These are phyloP conservation scores for Tautogolabrus adspersus DNA, from an alignment of 2,113 vertebrate species.

Conservation along the genomic window DNA sequence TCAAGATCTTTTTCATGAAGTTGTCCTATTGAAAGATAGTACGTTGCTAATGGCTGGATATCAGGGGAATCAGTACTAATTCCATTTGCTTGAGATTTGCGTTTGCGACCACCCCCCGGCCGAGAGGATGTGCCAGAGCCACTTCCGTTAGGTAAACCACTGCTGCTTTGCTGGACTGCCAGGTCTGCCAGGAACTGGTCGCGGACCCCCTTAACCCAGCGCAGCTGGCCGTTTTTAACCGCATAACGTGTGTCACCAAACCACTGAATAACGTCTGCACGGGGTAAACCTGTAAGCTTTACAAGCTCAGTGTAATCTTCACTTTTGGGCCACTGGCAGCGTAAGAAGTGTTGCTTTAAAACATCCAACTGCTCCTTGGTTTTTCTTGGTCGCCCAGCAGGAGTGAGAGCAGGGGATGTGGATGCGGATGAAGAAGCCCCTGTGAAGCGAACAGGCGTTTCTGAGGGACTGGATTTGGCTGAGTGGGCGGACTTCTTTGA, in stretches of 20 bases:
- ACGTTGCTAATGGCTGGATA: conserved; percentile 73
- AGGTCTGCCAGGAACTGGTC: conserved; percentile 84
- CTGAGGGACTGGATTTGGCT: conserved; percentile 69
- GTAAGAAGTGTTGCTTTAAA: conserved; percentile 90
- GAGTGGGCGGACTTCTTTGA: conserved; percentile 74
- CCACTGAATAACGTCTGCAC: conserved; percentile 93
- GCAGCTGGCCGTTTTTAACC: conserved; percentile 91
- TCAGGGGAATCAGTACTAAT: conserved; percentile 67
- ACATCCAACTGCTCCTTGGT: conserved; percentile 91
- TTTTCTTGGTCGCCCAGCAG: conserved; percentile 87
- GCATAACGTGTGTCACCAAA: conserved; percentile 94
- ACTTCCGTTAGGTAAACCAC: conserved; percentile 60
- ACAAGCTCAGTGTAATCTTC: conserved; percentile 90
- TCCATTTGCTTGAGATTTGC: conserved; percentile 71
- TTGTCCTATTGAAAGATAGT: conserved; percentile 73
- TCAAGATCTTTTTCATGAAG: conserved; percentile 85
- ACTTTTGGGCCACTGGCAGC: conserved; percentile 90
- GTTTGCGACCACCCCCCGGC: conserved; percentile 73
- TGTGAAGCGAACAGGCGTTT: conserved; percentile 46
- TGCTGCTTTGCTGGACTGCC: conserved; percentile 74
- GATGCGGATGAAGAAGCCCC: conserved; percentile 74
- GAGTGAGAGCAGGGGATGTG: conserved; percentile 79
- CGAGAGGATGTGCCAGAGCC: conserved; percentile 53
- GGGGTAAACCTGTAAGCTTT: conserved; percentile 88
- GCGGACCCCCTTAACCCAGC: conserved; percentile 88